Percentiles rank a stretch among this genome's conserved stretches.
phyloP scores from a whole-genome alignment of 1,140 invertebrate genomes.

The Drosophila albomicans region DNA sequence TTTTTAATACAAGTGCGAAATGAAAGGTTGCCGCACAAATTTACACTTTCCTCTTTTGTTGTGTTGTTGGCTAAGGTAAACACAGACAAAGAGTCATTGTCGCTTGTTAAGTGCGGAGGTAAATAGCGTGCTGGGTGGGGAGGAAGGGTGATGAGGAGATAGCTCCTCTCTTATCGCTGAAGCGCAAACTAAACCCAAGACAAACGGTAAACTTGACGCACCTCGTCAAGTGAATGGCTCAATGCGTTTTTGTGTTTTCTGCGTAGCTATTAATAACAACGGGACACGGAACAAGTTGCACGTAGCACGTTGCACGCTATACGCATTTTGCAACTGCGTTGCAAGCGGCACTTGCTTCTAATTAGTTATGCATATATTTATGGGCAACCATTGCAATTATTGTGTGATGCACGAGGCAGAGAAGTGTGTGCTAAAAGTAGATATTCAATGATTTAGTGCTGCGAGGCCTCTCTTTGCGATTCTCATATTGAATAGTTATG shows the following conservation, averaged over 20 bases:
- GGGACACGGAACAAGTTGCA: not conserved
- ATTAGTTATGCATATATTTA: conserved; percentile 27
- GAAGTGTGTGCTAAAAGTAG: not conserved
- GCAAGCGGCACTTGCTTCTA: not conserved
- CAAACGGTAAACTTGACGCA: conserved; percentile 4
- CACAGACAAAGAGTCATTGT: conserved; percentile 71
- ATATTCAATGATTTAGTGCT: not conserved
- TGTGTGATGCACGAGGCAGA: not conserved
- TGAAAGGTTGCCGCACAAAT: conserved; percentile 43
- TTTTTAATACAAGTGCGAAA: conserved; percentile 20
- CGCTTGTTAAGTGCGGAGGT: conserved; percentile 56
- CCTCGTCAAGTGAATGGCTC: conserved; percentile 15
- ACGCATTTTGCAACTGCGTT: conserved; percentile 16
- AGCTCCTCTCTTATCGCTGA: conserved; percentile 29
- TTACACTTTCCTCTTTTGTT: conserved; percentile 62
- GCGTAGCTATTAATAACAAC: conserved; percentile 67
- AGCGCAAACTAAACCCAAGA: conserved; percentile 14
- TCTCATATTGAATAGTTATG: not conserved
- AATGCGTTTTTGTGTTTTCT: conserved; percentile 61
- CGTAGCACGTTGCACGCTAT: conserved; percentile 18
- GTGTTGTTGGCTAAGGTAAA: conserved; percentile 43
- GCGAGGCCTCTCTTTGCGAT: not conserved
- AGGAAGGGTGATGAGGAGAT: not conserved
- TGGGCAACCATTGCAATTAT: conserved; percentile 17
- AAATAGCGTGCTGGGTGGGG: conserved; percentile 23